These are phyloP conservation scores for Hydropsyche tenuis DNA, from an alignment of 1,140 invertebrate genomes.

Conservation along the genomic window DNA sequence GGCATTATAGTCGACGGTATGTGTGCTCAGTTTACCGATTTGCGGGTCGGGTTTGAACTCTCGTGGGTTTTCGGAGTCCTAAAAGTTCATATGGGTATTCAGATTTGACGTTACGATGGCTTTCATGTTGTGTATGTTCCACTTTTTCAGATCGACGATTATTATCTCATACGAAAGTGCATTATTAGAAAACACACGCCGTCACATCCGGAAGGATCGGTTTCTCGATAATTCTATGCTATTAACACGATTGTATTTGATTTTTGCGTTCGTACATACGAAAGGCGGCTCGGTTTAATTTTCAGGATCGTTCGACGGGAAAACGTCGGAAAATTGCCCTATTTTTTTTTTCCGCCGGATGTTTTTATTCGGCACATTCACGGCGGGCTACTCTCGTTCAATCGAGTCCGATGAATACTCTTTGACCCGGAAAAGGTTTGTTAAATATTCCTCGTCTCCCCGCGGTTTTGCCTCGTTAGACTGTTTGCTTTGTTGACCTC, in stretches of 20 bases:
- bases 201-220: background rate
- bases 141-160: too few relatives aligned
- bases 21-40: conserved; percentile 24
- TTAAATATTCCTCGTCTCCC: conserved; percentile 33
- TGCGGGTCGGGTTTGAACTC: conserved; percentile 14
- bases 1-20: background rate
- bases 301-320: background rate
- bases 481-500: conserved; percentile 37
- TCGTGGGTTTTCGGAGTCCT: background rate
- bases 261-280: too few relatives aligned
- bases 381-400: background rate
- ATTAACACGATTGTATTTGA: background rate
- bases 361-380: background rate
- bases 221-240: background rate
- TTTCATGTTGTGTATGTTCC: too few relatives aligned
- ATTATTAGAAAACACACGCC: background rate
- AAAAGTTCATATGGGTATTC: too few relatives aligned
- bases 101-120: too few relatives aligned
- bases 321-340: background rate
- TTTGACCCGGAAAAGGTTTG: conserved; percentile 37
- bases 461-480: conserved; percentile 25
- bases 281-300: too few relatives aligned
- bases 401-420: conserved; percentile 30
- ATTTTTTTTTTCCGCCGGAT: background rate
- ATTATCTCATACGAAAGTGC: too few relatives aligned